Conservation (phyloP, 2,888 invertebrate genomes). For the Drosophila longiperda region DNA sequence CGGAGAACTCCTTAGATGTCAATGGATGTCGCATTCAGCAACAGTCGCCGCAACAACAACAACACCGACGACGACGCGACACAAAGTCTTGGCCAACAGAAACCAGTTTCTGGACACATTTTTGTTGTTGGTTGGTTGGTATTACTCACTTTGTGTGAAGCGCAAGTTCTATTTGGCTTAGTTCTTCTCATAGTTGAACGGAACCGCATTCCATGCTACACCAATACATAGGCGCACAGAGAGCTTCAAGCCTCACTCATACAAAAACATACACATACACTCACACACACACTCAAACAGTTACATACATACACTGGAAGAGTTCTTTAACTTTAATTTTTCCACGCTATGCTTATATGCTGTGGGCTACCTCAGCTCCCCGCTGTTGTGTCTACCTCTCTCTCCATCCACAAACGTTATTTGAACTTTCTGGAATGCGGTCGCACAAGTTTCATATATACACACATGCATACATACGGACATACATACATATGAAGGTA, state of each 20-base stretch:
- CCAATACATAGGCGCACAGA: constrained; percentile 43
- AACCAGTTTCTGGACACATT: constrained; percentile 68
- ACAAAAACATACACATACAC: constrained; percentile 31
- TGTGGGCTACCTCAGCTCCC: constrained; percentile 34
- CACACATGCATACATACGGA: constrained; percentile 2
- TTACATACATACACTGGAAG: constrained; percentile 34
- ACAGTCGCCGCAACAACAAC: constrained; percentile 14
- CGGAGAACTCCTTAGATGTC: constrained; percentile 61
- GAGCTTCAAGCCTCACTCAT: constrained; percentile 34
- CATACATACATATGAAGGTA: constrained; percentile 14
- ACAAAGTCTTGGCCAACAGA: constrained; percentile 66
- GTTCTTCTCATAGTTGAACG: constrained; percentile 59
- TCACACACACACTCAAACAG: constrained; percentile 34
- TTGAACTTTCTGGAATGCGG: constrained; percentile 78
- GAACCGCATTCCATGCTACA: constrained; percentile 69
- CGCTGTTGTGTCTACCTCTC: constrained; percentile 17
- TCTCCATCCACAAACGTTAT: constrained; percentile 50
- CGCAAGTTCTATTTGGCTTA: constrained; percentile 70
- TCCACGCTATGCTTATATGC: constrained; percentile 57
- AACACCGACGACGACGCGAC: constrained; percentile 42
- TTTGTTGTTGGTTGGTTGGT: constrained; percentile 27
- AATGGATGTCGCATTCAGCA: constrained; percentile 53
- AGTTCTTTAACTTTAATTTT: constrained; percentile 71
- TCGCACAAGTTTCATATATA: constrained; percentile 66
- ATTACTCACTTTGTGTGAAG: constrained; percentile 63